These are phyloP conservation scores for Zaprionus africanus DNA, from an alignment of 1,140 invertebrate species.

Conservation along the genomic window DNA sequence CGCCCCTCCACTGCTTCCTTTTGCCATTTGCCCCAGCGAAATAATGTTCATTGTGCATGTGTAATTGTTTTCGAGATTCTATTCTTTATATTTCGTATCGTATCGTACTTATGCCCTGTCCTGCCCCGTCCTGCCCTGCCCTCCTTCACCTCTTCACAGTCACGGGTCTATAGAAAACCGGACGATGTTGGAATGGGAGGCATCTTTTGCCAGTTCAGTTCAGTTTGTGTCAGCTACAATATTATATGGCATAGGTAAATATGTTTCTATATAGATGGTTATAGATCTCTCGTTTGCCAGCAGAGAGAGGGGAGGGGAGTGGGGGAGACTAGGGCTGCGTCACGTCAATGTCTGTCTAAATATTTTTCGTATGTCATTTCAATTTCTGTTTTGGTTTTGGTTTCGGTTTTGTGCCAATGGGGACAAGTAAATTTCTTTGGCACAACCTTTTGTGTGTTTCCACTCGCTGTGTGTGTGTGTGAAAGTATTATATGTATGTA, in stretches of 20 bases:
- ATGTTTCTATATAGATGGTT: slow-evolving; percentile 29
- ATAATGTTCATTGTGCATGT: slow-evolving; percentile 71
- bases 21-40: slow-evolving; percentile 33
- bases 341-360: slow-evolving; percentile 43
- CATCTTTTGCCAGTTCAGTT: slow-evolving; percentile 13
- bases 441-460: slow-evolving; percentile 51
- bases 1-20: neutral
- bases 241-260: slow-evolving; percentile 27
- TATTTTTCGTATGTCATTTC: slow-evolving; percentile 46
- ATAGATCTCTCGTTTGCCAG: slow-evolving; percentile 33
- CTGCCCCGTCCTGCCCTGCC: neutral
- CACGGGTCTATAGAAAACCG: neutral
- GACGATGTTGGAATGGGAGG: neutral
- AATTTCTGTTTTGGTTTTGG: slow-evolving; percentile 34
- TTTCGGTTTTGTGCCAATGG: slow-evolving; percentile 24
- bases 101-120: slow-evolving; percentile 2
- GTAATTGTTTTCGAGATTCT: slow-evolving; percentile 69
- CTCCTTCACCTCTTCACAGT: neutral
- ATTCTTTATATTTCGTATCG: slow-evolving; percentile 27
- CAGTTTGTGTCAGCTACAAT: slow-evolving; percentile 38
- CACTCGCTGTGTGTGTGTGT: neutral
- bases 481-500: slow-evolving; percentile 49
- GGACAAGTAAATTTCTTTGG: slow-evolving; percentile 50
- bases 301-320: neutral
- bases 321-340: neutral